Conservation (phyloP, 2,888 invertebrate genomes). For the Melieria picta region DNA sequence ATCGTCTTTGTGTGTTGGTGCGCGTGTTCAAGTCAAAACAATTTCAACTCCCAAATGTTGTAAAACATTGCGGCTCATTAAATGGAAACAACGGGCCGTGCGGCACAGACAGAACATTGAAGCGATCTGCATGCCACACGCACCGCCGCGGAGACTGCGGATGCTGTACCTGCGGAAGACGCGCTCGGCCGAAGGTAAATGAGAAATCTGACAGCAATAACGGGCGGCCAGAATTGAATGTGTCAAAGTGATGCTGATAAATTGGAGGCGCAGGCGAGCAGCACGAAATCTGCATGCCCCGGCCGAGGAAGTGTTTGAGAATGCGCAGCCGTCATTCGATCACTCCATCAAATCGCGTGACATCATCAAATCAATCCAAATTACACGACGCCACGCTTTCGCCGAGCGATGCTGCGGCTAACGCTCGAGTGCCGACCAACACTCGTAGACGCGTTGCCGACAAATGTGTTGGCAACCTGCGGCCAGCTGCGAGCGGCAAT, state of each 20-base stretch:
- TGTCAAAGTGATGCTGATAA: constrained; percentile 29
- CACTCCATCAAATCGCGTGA: constrained; percentile 17
- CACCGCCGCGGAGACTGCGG: neutral
- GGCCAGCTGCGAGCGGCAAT: too few species aligned
- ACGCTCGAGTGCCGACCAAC: too few species aligned
- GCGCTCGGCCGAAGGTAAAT: constrained; percentile 4
- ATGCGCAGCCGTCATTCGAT: neutral
- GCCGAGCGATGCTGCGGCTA: too few species aligned
- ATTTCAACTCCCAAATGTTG: constrained; percentile 32
- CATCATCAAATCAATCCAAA: constrained; percentile 7
- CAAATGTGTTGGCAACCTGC: too few species aligned
- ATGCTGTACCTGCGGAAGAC: neutral
- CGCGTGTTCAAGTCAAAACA: constrained; percentile 16
- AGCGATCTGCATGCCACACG: neutral
- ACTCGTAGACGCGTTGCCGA: too few species aligned
- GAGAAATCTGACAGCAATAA: constrained; percentile 18
- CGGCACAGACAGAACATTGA: neutral
- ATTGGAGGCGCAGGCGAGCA: neutral
- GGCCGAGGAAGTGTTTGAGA: neutral
- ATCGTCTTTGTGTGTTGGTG: neutral
- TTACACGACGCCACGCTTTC: neutral
- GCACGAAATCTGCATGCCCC: neutral
- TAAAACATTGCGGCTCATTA: constrained; percentile 46
- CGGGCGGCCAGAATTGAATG: constrained; percentile 11
- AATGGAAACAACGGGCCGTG: constrained; percentile 13